These are phyloP conservation scores for Meloidogyne exigua DNA, from an alignment of 1,140 invertebrate genomes.

Conservation along the genomic window DNA sequence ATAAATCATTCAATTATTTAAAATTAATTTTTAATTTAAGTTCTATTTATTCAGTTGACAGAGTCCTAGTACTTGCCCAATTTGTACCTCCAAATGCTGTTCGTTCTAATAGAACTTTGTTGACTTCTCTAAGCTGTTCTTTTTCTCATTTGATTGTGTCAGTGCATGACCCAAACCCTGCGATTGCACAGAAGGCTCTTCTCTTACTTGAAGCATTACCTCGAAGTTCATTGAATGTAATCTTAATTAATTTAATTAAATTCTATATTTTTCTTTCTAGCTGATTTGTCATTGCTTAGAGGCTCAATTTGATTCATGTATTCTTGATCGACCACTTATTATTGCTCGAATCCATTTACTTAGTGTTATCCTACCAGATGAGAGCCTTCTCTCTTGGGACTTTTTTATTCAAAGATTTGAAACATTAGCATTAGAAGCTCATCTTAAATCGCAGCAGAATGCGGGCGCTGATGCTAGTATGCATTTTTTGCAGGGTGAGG, in stretches of 20 bases:
- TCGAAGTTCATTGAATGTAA: constrained; percentile 69
- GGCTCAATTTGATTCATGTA: constrained; percentile 74
- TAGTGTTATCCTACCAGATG: constrained; percentile 84
- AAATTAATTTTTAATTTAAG: background rate
- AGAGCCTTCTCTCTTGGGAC: constrained; percentile 82
- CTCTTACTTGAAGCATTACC: constrained; percentile 90
- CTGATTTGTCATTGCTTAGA: constrained; percentile 67
- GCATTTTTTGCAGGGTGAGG: constrained; percentile 75
- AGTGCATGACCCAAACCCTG: constrained; percentile 89
- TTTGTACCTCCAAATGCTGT: constrained; percentile 81
- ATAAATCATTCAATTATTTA: too few species aligned
- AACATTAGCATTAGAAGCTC: constrained; percentile 87
- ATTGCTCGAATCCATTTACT: constrained; percentile 92
- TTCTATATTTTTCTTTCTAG: constrained; percentile 48
- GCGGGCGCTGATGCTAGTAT: constrained; percentile 66
- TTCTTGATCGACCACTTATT: constrained; percentile 92
- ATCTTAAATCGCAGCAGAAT: constrained; percentile 79
- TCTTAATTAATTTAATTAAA: too few species aligned
- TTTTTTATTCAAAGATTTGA: constrained; percentile 97
- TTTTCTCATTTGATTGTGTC: constrained; percentile 93
- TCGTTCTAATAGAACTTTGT: constrained; percentile 77
- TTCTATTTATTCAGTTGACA: constrained; percentile 47
- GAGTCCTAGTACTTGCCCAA: constrained; percentile 59
- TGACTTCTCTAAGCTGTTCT: constrained; percentile 89
- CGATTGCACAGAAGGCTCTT: constrained; percentile 87